These are phyloP conservation scores for Cygnus atratus DNA, from an alignment of 2,113 vertebrate genomes.

Conservation along the genomic window DNA sequence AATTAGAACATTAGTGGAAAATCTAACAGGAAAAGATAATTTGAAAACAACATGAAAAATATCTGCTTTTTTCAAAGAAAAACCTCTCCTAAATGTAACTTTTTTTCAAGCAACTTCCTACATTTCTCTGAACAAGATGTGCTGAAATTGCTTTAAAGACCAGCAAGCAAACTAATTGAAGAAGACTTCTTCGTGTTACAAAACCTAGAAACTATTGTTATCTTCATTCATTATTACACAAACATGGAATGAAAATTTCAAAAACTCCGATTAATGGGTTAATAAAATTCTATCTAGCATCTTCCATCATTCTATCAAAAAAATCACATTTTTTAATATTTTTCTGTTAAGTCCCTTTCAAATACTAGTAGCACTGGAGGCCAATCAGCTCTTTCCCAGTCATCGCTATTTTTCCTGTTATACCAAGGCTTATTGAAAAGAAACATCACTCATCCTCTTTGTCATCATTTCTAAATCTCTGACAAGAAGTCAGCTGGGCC, in stretches of 20 bases:
- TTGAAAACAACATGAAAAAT: background rate
- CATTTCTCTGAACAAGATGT: background rate
- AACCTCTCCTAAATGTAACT: background rate
- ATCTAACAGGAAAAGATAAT: background rate
- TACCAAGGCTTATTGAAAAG: background rate
- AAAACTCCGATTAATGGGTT: background rate
- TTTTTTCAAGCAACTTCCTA: background rate
- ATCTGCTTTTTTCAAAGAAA: background rate
- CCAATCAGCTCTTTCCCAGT: background rate
- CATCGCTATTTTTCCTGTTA: background rate
- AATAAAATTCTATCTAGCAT: background rate
- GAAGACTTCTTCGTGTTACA: background rate
- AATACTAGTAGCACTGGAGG: background rate
- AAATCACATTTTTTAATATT: no score
- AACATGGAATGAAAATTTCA: background rate
- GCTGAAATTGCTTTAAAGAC: background rate
- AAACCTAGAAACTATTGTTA: background rate
- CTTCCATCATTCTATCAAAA: background rate
- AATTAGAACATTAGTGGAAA: background rate
- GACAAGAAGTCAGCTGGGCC: background rate
- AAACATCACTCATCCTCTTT: background rate
- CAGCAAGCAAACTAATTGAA: background rate
- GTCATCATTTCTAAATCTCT: background rate
- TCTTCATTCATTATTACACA: background rate
- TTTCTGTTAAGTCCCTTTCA: background rate